A percentile compares a stretch with the other conserved stretches of the same genome.
These are phyloP conservation scores for Ptychobarbus kaznakovi DNA, from an alignment of 2,797 vertebrate genomes.

Conservation along the genomic window DNA sequence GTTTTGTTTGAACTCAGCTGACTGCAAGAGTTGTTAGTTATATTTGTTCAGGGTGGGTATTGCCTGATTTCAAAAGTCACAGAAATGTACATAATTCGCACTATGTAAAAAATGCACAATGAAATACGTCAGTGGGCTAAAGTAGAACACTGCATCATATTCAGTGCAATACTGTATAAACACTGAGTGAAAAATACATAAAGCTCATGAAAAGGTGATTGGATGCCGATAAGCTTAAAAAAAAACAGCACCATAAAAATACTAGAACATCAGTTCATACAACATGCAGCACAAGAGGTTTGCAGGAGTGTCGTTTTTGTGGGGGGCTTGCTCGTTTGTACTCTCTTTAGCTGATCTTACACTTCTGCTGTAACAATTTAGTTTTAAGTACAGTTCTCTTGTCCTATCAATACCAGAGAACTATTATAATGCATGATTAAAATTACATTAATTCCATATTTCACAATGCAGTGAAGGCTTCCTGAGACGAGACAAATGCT, in stretches of 20 bases:
- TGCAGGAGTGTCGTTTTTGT: background rate
- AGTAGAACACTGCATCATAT: background rate
- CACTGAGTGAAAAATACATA: background rate
- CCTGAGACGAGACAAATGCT: background rate
- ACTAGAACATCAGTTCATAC: background rate
- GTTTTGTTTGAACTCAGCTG: background rate
- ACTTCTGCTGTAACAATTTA: background rate
- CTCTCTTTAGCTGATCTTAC: background rate
- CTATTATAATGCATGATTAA: background rate
- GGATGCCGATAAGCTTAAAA: background rate
- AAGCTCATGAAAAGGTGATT: background rate
- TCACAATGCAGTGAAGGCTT: background rate
- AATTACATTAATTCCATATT: background rate
- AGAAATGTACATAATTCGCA: background rate
- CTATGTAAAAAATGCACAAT: background rate
- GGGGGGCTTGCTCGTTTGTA: background rate
- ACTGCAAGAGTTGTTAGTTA: background rate
- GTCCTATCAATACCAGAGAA: background rate
- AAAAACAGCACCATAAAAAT: background rate
- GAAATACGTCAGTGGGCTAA: background rate
- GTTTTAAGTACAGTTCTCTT: background rate
- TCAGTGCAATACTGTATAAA: background rate
- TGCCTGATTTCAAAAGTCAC: background rate
- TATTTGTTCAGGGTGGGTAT: slow-evolving; percentile 23
- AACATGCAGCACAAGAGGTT: background rate